Base-by-base conservation (phyloP, 2,797 vertebrate genomes). In the Chaunax sp. region DNA sequence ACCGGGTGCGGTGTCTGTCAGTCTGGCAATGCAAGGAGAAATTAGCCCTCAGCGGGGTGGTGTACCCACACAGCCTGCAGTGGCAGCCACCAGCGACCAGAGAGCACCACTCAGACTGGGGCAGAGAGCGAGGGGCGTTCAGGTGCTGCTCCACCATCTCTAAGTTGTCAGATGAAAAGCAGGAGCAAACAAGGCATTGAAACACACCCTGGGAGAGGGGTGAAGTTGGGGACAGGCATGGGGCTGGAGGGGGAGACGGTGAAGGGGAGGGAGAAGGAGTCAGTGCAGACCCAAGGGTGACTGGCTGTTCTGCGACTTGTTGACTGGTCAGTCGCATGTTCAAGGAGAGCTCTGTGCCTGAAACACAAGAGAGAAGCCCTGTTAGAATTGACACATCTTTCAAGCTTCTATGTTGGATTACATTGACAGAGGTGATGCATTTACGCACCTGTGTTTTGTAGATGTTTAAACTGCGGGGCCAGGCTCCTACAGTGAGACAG, bases 11-110 rank as follows among this genome's bases (percentile, higher is more conserved):
- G 0, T 99, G 98, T 83, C 98, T 95, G 90, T 99, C 98, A 0
- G 97, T 99, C 94, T 99, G 98, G 80, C 98, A 99, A 92, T 99
- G 98, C 77, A 99, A 93, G 84, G 98, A 97, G 91, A 99, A 99
- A 92, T 99, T 99, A 67, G 98, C 97, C 89, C 97, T 97, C 87
- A 99, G 95, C 64, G 97, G 97, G 0, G 97, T 99, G 91, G 96
- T 98, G 90, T 99, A 99, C 69, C 96, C 97, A 72, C 98, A 99
- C 63, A 99, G 83, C 84, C 96, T 95, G 92, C 98, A 99, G 90
- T 98, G 96, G 89, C 97, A 98, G 0, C 97, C 96, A 77, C 98
- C 98, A 3, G 97, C 96, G 64, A 96, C 94, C 78, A 95, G 95
- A 0, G 96, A 96, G 86, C 97, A 97, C 98, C 98, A 99, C 81